Conservation (phyloP, 2,797 vertebrate species). For the Pipistrellus kuhlii region DNA sequence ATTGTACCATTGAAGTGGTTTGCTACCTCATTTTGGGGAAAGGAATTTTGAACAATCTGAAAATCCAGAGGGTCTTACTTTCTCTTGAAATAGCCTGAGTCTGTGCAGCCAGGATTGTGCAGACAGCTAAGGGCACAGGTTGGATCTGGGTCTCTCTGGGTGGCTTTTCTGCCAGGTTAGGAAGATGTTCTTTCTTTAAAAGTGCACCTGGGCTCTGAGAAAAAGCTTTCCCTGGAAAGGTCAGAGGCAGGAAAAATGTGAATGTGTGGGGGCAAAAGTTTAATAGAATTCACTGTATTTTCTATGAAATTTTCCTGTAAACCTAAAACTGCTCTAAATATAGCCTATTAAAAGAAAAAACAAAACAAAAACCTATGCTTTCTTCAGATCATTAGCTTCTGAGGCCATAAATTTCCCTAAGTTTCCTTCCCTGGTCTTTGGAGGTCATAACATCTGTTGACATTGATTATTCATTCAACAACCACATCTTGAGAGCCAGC, state of each 20-base stretch:
- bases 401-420: neutral
- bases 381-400: neutral
- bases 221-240: neutral
- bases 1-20: no score
- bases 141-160: accelerated
- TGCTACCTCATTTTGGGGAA: neutral
- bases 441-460: neutral
- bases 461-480: neutral
- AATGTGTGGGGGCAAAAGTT: no score
- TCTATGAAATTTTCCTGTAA: neutral
- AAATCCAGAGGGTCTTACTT: neutral
- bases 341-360: neutral
- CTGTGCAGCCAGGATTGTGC: accelerated
- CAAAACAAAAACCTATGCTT: no score
- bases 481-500: neutral
- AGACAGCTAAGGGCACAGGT: neutral
- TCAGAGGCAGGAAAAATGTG: neutral
- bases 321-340: neutral
- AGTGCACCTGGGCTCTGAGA: accelerated
- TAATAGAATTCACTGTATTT: neutral
- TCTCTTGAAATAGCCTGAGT: neutral
- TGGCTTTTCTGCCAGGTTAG: accelerated
- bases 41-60: neutral
- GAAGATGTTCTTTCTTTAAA: accelerated
- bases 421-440: neutral